A percentile compares a stretch with the other conserved stretches of the same genome.
These are phyloP conservation scores for Byasa hedistus DNA, from an alignment of 2,888 invertebrate species.

Conservation along the genomic window DNA sequence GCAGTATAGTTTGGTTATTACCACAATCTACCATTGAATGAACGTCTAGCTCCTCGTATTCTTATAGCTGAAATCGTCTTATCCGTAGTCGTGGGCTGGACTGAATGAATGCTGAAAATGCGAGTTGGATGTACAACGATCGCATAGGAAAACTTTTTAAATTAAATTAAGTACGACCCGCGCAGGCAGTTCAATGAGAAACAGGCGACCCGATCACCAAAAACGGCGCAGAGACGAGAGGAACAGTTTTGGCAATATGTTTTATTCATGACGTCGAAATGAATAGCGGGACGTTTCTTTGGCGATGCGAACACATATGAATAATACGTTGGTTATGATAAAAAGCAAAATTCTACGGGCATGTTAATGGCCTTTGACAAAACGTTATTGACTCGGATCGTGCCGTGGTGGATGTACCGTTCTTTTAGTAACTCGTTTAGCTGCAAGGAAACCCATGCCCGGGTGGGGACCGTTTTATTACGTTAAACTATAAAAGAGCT, in stretches of 20 bases:
- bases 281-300: conserved; percentile 48
- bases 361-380: conserved; percentile 28
- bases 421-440: conserved; percentile 20
- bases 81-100: too few species aligned
- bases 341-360: conserved; percentile 26
- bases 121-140: conserved; percentile 12
- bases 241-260: conserved; percentile 65
- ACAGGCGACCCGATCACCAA: conserved; percentile 38
- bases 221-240: conserved; percentile 51
- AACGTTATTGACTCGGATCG: conserved; percentile 20
- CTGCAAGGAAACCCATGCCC: conserved; percentile 3
- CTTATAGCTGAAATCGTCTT: too few species aligned
- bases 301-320: conserved; percentile 34
- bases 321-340: conserved; percentile 31
- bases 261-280: conserved; percentile 65
- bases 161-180: conserved; percentile 24
- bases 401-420: conserved; percentile 7
- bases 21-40: too few species aligned
- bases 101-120: too few species aligned
- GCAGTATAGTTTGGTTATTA: too few species aligned
- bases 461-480: not conserved
- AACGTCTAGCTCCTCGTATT: too few species aligned
- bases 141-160: conserved; percentile 16
- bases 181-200: conserved; percentile 23
- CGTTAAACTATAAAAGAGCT: not conserved